These are phyloP conservation scores for Cavia aperea DNA, from an alignment of 2,113 vertebrate species.

Conservation along the genomic window DNA sequence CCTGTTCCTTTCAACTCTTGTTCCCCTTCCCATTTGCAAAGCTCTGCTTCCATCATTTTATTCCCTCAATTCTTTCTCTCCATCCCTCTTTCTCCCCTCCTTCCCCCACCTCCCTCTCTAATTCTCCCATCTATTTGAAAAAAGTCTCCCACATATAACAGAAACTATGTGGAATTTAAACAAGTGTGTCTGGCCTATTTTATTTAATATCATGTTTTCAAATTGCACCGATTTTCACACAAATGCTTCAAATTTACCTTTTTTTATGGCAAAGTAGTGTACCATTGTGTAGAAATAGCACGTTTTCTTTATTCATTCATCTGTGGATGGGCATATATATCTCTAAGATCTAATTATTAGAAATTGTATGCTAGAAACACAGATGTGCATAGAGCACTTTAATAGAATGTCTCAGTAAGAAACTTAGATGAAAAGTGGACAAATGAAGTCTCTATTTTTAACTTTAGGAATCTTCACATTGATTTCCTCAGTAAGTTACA, in stretches of 20 bases:
- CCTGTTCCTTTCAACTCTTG: background rate
- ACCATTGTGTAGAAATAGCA: background rate
- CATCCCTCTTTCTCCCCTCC: background rate
- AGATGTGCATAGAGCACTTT: accelerated
- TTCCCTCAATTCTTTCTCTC: background rate
- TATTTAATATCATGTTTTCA: background rate
- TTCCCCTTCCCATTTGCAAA: background rate
- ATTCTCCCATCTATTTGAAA: background rate
- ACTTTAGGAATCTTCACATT: background rate
- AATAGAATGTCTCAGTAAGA: background rate
- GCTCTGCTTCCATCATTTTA: background rate
- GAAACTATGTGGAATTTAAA: background rate
- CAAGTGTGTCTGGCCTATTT: background rate
- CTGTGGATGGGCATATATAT: background rate
- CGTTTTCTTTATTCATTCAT: background rate
- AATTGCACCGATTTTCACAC: background rate
- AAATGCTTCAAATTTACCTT: background rate
- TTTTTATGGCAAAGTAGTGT: background rate
- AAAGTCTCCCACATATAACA: background rate
- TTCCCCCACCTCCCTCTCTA: background rate
- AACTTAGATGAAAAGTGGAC: background rate
- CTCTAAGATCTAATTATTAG: background rate
- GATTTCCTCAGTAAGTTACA: background rate
- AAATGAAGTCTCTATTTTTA: background rate
- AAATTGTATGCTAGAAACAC: background rate